Base-by-base conservation (phyloP, 2,888 invertebrate genomes). In the Synergus laeviventris region DNA sequence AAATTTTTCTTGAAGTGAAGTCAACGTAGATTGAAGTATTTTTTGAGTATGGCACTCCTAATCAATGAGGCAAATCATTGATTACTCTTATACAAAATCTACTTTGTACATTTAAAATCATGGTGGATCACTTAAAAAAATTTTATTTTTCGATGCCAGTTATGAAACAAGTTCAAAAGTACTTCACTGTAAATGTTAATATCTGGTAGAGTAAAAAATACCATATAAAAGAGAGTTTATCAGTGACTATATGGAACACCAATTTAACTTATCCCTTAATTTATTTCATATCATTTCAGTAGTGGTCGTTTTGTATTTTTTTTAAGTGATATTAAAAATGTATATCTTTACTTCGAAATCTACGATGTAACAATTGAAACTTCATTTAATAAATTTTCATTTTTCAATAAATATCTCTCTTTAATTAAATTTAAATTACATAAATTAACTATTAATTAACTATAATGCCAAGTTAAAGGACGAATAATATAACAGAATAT, bases 381-480 rank as follows among this genome's bases (percentile, higher is more conserved):
- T 54, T 54, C 21, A 31, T 54, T 24, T 54, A 70, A 70, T 70
- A 70, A 70, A 70, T 70, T 70, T 70, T 45, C 70, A 54, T 70
- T 70, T 70, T 70, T 54, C n/a, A 49, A 70, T 49, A 70, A 70
- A n/a, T 70, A n/a, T 31, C n/a, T 5, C 9, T 66, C 5, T 45
- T 49, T n/a, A 31, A 42, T 21, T 66, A 24, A 36, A n/a, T n/a
- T 38, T 38, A n/a, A 61, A 9, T 61, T 61, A 21, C 21, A 24
- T 42, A 21, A 21, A 66, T 39, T 39, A 21, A 36, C 31, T 8
- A 24, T 42, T 21, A 21, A 66, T 39, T 39, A 21, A 36, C 31
- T 8, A n/a, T 45, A 3, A 49, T 24, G 12, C 24, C 14, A 59
- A 59, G 59, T 24, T 9, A 59, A 31, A 5, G 5, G 21, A 21